Evolutionary conservation across 37 sponge, comb jelly and placozoan genomes (phyloP), one percentile per base, ranked within the genome.

Genomic region (Spongilla lacustris): DNA sequence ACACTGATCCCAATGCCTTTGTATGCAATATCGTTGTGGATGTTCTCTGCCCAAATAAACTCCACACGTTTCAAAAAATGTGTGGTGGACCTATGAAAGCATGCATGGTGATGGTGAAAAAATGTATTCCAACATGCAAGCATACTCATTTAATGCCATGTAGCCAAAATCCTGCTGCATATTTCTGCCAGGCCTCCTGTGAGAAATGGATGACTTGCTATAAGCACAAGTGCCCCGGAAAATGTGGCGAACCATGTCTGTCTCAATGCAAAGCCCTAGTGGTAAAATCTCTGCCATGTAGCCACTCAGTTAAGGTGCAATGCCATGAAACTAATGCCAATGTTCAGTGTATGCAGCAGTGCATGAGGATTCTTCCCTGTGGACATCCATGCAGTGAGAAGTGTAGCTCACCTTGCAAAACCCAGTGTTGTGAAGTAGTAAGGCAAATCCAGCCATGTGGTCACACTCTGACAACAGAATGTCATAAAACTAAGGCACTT

Each of bases 301-400:
- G 93, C 1, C 97, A 97, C 80, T 68, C 69, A 32, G 23, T 71
- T 24, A 77, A 67, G 30, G 29, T 36, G 37, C 35, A 0, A 30
- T 92, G 92, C 34, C 28, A 73, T 32, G 21, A 80, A 50, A 21
- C 50, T 37, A n/a, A 38, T 11, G 31, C 30, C 17, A 67, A 73
- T 24, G 23, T 37, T 0, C 19, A 75, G 30, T 89, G 90, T 75
- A 35, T 33, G 22, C 79, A 75, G 37, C 36, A 73, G 25, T 94
- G 95, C 36, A 26, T 2, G 1, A 79, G 78, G 41, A 86, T 27
- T 2, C 73, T 91, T 8, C 50, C 58, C 25, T 95, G 95, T 91
- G 95, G 92, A 17, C 95, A 95, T 82, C 69, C 68, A 28, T 95
- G 95, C 50, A 66, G 26, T n/a, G 68, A 82, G 17, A 77, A 8